These are phyloP conservation scores for Capromys pilorides DNA, from an alignment of 2,797 vertebrate genomes.

Conservation along the genomic window DNA sequence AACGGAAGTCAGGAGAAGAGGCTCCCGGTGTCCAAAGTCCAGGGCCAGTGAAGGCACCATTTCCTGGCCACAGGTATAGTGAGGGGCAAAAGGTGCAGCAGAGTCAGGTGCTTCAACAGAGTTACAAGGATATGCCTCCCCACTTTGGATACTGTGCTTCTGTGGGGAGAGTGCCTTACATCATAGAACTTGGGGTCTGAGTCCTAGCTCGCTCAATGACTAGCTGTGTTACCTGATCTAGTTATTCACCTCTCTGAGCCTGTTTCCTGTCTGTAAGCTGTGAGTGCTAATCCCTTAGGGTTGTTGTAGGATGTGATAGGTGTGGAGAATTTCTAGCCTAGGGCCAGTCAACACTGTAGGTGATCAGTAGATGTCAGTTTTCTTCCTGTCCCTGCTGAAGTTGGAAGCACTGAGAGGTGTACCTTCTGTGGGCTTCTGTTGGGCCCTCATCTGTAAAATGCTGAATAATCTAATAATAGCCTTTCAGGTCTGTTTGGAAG, in stretches of 20 bases:
- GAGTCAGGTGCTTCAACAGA: background rate
- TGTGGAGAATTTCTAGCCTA: slow-evolving; percentile 32
- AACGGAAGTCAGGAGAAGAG: background rate
- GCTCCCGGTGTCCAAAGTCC: background rate
- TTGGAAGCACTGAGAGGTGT: slow-evolving; percentile 48
- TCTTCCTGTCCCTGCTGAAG: slow-evolving; percentile 55
- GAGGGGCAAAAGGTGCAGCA: background rate
- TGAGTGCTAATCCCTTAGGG: slow-evolving; percentile 32
- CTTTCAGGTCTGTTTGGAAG: slow-evolving; percentile 79
- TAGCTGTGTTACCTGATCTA: slow-evolving; percentile 43
- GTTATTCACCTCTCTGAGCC: slow-evolving; percentile 32
- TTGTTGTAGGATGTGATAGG: slow-evolving; percentile 51
- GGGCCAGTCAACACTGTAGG: slow-evolving; percentile 28
- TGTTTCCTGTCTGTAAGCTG: slow-evolving; percentile 55
- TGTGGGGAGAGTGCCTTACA: background rate
- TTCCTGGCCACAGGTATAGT: background rate
- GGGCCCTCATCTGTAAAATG: slow-evolving; percentile 67
- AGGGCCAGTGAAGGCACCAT: background rate
- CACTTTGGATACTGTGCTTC: background rate
- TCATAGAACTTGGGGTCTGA: slow-evolving; percentile 38
- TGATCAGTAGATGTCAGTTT: slow-evolving; percentile 50
- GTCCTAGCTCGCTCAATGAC: background rate
- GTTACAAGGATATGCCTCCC: background rate
- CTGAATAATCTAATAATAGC: slow-evolving; percentile 70
- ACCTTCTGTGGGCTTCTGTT: slow-evolving; percentile 60